Evolutionary conservation across 2,888 invertebrate species (phyloP).

Genomic region (Trachelus troglodyta): DNA sequence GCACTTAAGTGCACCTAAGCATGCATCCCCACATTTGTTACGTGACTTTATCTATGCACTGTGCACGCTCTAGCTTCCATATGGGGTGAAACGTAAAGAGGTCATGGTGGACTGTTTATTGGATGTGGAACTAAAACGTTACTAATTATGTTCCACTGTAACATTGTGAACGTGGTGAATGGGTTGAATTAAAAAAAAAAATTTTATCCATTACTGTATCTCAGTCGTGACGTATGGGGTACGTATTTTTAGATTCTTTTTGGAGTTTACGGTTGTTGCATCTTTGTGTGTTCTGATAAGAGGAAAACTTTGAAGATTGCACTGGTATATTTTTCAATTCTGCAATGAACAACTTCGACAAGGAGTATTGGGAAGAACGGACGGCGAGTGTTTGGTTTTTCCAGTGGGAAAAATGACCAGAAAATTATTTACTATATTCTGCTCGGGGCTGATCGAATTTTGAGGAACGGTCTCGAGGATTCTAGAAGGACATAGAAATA

Average conservation of each 20-base stretch:
- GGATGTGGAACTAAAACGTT: background rate
- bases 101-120: background rate
- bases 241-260: background rate
- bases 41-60: background rate
- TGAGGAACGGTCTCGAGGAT: background rate
- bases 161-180: background rate
- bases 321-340: background rate
- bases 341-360: background rate
- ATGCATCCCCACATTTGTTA: background rate
- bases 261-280: background rate
- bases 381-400: background rate
- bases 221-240: background rate
- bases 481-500: background rate
- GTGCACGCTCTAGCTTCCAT: background rate
- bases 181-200: background rate
- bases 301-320: background rate
- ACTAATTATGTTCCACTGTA: background rate
- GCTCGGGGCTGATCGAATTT: background rate
- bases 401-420: background rate
- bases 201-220: background rate
- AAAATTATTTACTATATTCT: background rate
- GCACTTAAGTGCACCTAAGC: background rate
- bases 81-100: background rate
- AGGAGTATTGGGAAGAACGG: background rate
- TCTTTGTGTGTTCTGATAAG: background rate